Evolutionary conservation across 2,797 vertebrate genomes (phyloP), one percentile per base, ranked within the genome.

Genomic region (Ciconia nigra): DNA sequence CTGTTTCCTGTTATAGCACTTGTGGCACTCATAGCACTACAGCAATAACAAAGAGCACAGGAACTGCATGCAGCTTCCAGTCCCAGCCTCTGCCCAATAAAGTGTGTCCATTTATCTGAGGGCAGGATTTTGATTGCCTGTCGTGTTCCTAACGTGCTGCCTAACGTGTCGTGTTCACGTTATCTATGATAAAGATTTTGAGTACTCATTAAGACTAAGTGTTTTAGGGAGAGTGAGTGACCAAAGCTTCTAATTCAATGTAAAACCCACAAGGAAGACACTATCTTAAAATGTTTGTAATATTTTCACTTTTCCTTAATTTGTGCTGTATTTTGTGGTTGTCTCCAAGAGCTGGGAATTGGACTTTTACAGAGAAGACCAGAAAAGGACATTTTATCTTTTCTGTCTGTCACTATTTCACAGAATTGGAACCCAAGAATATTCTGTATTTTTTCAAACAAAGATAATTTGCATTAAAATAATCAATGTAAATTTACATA

Each of bases 131-230:
- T 63, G 11, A 11, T 15, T 31, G 13, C 10, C 13, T 63, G 9
- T 31, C 0, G 0, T 35, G 10, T n/a, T 70, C 35, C n/a, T n/a
- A n/a, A n/a, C n/a, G n/a, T n/a, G n/a, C n/a, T n/a, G n/a, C n/a
- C n/a, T n/a, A n/a, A n/a, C n/a, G n/a, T 63, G 9, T 31, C 0
- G 0, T 35, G 10, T n/a, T 70, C 35, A 12, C 26, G 7, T 10
- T 16, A 25, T 35, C 44, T 33, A 10, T 31, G 19, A 25, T 13
- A 52, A 47, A 67, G 11, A 12, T 59, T 39, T 44, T 82, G 37
- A 57, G 35, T 76, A 61, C 8, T 39, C 15, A 54, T 66, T 80
- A 42, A 33, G 11, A 58, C 6, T n/a, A 76, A 61, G 2, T 73
- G 4, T 29, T 44, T 86, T 44, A 70, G 24, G n/a, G 16, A 62